phyloP scores from a whole-genome alignment of 2,113 vertebrate species.

The Crotophaga sulcirostris region DNA sequence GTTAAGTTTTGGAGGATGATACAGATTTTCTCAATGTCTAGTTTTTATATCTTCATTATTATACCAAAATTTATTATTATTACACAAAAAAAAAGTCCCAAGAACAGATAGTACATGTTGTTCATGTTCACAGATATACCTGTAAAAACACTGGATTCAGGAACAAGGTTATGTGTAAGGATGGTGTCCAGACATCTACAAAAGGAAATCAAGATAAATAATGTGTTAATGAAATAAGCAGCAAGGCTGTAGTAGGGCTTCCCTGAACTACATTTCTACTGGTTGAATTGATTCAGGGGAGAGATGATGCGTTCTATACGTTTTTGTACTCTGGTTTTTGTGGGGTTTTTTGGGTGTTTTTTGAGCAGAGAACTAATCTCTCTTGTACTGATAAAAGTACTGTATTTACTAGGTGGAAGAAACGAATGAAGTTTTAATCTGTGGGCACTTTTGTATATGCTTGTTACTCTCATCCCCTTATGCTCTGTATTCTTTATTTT shows the following conservation, averaged over 20 bases:
- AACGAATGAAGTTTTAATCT: neutral
- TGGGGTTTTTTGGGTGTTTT: no score
- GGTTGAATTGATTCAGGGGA: neutral
- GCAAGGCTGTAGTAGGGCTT: neutral
- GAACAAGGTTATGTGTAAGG: neutral
- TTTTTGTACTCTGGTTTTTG: no score
- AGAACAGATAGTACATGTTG: neutral
- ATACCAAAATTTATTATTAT: neutral
- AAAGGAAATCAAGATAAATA: neutral
- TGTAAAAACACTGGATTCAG: neutral
- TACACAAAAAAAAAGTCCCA: neutral
- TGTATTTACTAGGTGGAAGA: neutral
- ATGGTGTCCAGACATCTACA: neutral
- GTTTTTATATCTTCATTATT: neutral
- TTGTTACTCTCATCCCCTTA: neutral
- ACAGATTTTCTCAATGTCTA: neutral
- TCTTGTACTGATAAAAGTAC: neutral
- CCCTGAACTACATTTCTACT: neutral
- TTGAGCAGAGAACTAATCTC: neutral
- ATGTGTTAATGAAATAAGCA: neutral
- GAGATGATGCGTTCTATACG: neutral
- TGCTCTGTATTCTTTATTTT: neutral
- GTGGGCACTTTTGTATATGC: neutral
- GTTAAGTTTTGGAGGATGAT: neutral
- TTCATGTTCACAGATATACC: neutral